These are phyloP conservation scores for Trichosurus vulpecula DNA, from an alignment of 2,797 vertebrate species.

Conservation along the genomic window DNA sequence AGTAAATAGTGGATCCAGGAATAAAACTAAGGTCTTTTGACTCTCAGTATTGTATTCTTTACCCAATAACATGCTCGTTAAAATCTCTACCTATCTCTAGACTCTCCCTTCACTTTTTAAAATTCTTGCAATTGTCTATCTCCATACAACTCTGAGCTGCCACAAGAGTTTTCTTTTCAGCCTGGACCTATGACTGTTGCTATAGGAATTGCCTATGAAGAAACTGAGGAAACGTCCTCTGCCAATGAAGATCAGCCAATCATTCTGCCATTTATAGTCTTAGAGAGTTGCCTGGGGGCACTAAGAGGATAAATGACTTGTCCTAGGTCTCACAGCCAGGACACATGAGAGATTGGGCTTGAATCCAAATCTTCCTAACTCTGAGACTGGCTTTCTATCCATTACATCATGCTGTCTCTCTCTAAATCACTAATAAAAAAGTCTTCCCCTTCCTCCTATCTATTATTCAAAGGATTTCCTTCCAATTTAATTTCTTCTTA, in stretches of 20 bases:
- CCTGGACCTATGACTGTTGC: too few species aligned
- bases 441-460: neutral
- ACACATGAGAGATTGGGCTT: neutral
- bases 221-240: too few species aligned
- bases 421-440: neutral
- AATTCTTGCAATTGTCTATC: too few species aligned
- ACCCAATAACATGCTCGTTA: neutral
- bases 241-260: too few species aligned
- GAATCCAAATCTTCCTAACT: neutral
- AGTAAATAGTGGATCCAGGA: neutral
- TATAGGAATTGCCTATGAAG: too few species aligned
- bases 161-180: too few species aligned
- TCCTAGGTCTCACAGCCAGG: neutral
- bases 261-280: too few species aligned
- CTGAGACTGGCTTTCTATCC: neutral
- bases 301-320: neutral
- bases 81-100: neutral
- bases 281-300: too few species aligned
- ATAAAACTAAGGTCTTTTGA: neutral
- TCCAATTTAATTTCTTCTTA: constrained; percentile 35
- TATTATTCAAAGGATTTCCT: neutral
- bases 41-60: neutral
- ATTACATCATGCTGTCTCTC: constrained; percentile 6
- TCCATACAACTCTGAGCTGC: too few species aligned
- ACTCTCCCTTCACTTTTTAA: neutral